These are phyloP conservation scores for Vireo griseus DNA, from an alignment of 2,797 vertebrate species.

Conservation along the genomic window DNA sequence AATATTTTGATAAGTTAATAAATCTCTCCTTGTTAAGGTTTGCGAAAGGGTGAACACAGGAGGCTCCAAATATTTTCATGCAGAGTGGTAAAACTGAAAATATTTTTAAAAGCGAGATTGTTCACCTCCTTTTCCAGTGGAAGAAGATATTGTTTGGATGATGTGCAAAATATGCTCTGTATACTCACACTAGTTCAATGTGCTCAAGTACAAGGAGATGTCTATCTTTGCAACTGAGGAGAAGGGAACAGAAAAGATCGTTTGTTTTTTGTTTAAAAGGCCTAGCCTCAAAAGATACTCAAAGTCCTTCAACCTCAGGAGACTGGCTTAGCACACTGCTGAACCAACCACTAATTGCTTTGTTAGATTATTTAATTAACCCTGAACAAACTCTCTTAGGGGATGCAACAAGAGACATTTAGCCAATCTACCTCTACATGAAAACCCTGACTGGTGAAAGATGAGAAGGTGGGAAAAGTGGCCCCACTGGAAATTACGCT, in stretches of 20 bases:
- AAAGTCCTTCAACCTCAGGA: background rate
- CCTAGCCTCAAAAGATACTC: background rate
- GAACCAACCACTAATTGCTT: background rate
- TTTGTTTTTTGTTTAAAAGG: background rate
- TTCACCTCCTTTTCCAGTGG: background rate
- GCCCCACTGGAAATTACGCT: background rate
- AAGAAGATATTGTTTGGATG: background rate
- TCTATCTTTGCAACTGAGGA: background rate
- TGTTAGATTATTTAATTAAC: slow-evolving; percentile 44
- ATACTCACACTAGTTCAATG: background rate
- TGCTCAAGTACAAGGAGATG: background rate
- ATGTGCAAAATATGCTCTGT: background rate
- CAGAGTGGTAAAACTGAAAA: background rate
- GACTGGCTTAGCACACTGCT: background rate
- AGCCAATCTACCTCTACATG: background rate
- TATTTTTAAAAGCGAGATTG: background rate
- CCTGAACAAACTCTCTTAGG: slow-evolving; percentile 7
- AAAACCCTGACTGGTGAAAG: background rate
- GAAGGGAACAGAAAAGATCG: background rate
- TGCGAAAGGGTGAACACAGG: background rate
- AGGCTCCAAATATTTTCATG: background rate
- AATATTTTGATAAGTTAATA: background rate
- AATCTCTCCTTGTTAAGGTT: background rate
- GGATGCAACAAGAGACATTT: background rate
- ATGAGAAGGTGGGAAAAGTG: background rate